Evolutionary conservation across 1,140 invertebrate genomes (phyloP).

Genomic region (Dinoponera quadriceps): DNA sequence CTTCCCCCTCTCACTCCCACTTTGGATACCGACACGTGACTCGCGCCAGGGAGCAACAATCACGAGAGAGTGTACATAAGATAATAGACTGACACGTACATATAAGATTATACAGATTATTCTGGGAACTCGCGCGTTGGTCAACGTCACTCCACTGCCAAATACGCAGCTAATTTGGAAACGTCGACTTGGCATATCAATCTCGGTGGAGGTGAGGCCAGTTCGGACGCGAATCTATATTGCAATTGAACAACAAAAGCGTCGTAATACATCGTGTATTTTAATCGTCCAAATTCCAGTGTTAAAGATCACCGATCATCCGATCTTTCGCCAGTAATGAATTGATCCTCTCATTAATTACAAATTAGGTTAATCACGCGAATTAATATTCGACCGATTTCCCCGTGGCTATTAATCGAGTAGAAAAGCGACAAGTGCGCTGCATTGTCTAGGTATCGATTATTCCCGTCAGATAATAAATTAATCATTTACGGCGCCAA

Average conservation of each 20-base stretch:
- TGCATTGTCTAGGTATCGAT: background rate
- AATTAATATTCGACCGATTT: background rate
- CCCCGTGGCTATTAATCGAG: background rate
- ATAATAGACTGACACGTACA: conserved; percentile 42
- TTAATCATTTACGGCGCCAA: conserved; percentile 31
- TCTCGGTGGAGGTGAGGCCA: conserved; percentile 33
- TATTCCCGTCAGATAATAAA: conserved; percentile 28
- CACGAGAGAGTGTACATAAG: conserved; percentile 26
- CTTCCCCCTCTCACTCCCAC: too few species aligned
- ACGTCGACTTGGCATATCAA: conserved; percentile 45
- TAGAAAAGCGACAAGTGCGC: background rate
- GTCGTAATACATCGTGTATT: background rate
- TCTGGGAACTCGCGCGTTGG: conserved; percentile 13
- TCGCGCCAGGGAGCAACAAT: background rate
- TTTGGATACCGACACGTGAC: too few species aligned
- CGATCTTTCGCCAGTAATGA: background rate
- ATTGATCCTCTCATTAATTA: background rate
- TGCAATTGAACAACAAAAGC: background rate
- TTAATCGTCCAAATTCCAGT: background rate
- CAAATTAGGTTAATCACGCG: background rate
- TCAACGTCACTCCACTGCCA: conserved; percentile 43
- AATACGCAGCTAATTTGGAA: conserved; percentile 57
- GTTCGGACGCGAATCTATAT: conserved; percentile 21
- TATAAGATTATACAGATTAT: conserved; percentile 54
- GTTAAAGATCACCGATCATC: background rate